Base-by-base conservation (phyloP, 2,888 invertebrate genomes). In the Apomyelois bistriatella region DNA sequence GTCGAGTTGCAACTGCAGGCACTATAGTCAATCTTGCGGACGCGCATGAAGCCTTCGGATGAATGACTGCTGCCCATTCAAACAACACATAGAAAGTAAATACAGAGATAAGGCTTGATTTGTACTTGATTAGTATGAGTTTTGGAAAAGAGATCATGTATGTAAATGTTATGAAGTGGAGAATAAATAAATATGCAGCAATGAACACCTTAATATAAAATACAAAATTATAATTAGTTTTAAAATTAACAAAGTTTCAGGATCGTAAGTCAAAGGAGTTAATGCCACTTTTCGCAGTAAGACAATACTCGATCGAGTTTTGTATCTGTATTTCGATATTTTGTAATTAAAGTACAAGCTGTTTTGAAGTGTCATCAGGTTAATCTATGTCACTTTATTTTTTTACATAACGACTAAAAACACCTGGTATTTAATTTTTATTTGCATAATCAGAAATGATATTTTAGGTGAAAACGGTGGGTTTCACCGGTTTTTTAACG, bases 1-100 rank as follows among this genome's bases (percentile, higher is more conserved):
- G 46, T 4, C 32, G 16, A 15, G 32, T 46, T 35, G 46, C 46
- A 16, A 46, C 46, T 46, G 35, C 32, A 46, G 46, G 13, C 46
- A 9, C 9, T 46, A 32, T 15, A 32, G 46, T 32, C 32, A 13
- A 32, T 46, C 46, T 35, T 46, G 43, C 28, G 28, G 12, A 15
- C 46, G 32, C 46, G 46, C 30, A 12, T n/a, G 15, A 30, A 46
- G 46, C 46, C 15, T 46, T 32, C 30, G 46, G 32, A 46, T 46
- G 32, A 46, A 43, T 43, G 43, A 22, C 43, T 32, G 46, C 46
- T 32, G 32, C 15, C 32, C 46, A 46, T 46, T 46, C 15, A 46
- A 43, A 12, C 12, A 4, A 12, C 43, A 13, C 13, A 13, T 12
- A 43, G 43, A 43, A 10, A 15, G 15, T 9, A 16, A 32, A 9